Base-by-base conservation (phyloP, 1,140 invertebrate genomes). In the Lanistes nyassanus region DNA sequence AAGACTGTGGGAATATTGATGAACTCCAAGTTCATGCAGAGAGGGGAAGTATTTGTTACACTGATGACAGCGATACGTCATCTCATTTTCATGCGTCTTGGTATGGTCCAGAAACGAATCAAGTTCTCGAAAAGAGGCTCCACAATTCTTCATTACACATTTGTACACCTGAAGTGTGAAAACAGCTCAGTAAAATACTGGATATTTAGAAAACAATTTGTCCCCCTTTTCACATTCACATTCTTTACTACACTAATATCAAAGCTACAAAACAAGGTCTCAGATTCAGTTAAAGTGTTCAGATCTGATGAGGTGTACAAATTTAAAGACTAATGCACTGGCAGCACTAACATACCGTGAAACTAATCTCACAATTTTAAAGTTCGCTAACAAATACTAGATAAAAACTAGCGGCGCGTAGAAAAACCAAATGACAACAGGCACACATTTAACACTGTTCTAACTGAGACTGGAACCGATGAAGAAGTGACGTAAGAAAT, bases 91-190 rank as follows among this genome's bases (percentile, higher is more conserved):
- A 75, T 92, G 91, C 3, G 80, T 84, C 75, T 89, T 88, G 1
- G 91, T 92, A 79, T 94, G 93, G 65, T 92, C 90, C 37, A 94
- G 84, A 81, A 93, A 93, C n/a, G 90, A 83, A 39, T 93, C 92
- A 23, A 93, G 84, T 34, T 93, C 92, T 53, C 89, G 85, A 80
- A 93, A 94, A 78, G 92, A 92, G 77, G 89, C 83, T 26, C 90
- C 90, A 83, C 93, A 94, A 26, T 89, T 90, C 72, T 90, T 91
- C 81, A 93, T 90, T 42, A 93, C 92, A 83, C 93, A 94, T 79
- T 92, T 92, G 84, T 92, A 93, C 5, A 93, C 92, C 91, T 93
- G 88, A 13, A 90, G 83, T 78, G n/a, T 62, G 42, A 16, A 47
- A 47, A 16, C 42, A 47, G 42, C 0, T 6, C 9, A 9, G 19